These are phyloP conservation scores for Phyllostomus discolor DNA, from an alignment of 2,113 vertebrate genomes.

Conservation along the genomic window DNA sequence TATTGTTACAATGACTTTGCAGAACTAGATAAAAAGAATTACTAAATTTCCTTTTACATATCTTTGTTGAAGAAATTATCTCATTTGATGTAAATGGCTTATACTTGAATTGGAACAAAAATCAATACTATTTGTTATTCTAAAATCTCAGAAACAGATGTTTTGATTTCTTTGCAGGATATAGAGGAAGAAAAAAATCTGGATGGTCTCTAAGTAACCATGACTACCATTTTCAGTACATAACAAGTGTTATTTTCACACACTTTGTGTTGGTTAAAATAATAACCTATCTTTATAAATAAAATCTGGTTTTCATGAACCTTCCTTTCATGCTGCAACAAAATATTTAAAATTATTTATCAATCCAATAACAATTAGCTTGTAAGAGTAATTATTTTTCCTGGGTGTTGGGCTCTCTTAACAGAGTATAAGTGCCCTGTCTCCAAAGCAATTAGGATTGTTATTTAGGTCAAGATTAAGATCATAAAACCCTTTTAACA, in stretches of 20 bases:
- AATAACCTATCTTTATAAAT: slow-evolving; percentile 47
- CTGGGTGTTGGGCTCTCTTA: background rate
- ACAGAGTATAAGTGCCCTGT: background rate
- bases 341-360: slow-evolving; percentile 47
- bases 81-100: slow-evolving; percentile 30
- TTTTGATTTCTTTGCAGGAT: slow-evolving; percentile 59
- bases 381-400: slow-evolving; percentile 20
- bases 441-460: background rate
- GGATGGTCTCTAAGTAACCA: slow-evolving; percentile 50
- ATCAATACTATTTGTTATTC: slow-evolving; percentile 17
- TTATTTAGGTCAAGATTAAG: background rate
- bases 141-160: slow-evolving; percentile 56
- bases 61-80: slow-evolving; percentile 36
- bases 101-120: slow-evolving; percentile 21
- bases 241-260: slow-evolving; percentile 61
- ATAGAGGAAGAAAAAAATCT: slow-evolving; percentile 1
- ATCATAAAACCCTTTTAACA: background rate
- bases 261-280: slow-evolving; percentile 49
- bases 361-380: background rate
- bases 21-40: slow-evolving; percentile 8
- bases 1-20: slow-evolving; percentile 1
- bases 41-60: slow-evolving; percentile 4
- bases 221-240: slow-evolving; percentile 48
- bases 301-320: slow-evolving; percentile 26
- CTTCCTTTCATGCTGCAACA: slow-evolving; percentile 1